These are phyloP conservation scores for Cordilura impudica DNA, from an alignment of 2,888 invertebrate genomes.

Conservation along the genomic window DNA sequence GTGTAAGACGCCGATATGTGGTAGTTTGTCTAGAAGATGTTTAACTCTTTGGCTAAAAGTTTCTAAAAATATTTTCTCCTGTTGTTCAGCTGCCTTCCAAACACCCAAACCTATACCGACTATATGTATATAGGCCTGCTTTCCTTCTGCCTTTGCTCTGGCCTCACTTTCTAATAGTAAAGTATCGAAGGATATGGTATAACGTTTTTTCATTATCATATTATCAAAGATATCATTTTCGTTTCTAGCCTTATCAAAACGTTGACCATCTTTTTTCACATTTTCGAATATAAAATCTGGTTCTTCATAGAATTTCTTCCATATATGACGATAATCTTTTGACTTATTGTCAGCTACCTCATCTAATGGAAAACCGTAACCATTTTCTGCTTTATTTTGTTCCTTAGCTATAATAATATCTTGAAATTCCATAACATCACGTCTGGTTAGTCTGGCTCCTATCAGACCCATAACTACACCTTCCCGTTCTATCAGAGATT, in stretches of 20 bases:
- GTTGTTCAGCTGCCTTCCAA: conserved; percentile 82
- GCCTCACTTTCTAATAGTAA: conserved; percentile 82
- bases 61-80: conserved; percentile 82
- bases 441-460: conserved; percentile 78
- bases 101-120: conserved; percentile 84
- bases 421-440: conserved; percentile 79
- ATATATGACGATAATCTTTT: conserved; percentile 69
- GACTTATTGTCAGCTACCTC: conserved; percentile 47
- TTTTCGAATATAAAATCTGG: conserved; percentile 67
- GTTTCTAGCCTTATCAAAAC: conserved; percentile 71
- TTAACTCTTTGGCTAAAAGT: conserved; percentile 82
- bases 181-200: conserved; percentile 81
- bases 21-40: conserved; percentile 78
- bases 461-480: conserved; percentile 79
- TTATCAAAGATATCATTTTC: conserved; percentile 74
- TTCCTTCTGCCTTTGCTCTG: conserved; percentile 79
- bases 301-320: conserved; percentile 70
- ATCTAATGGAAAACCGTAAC: conserved; percentile 72
- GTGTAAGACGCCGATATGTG: conserved; percentile 82
- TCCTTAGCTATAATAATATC: conserved; percentile 79
- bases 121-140: conserved; percentile 82
- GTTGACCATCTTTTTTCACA: conserved; percentile 67
- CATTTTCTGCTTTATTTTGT: conserved; percentile 79
- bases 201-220: conserved; percentile 76
- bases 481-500: conserved; percentile 77